phyloP scores from a whole-genome alignment of 1,140 invertebrate species.

The Trichonephila inaurata region DNA sequence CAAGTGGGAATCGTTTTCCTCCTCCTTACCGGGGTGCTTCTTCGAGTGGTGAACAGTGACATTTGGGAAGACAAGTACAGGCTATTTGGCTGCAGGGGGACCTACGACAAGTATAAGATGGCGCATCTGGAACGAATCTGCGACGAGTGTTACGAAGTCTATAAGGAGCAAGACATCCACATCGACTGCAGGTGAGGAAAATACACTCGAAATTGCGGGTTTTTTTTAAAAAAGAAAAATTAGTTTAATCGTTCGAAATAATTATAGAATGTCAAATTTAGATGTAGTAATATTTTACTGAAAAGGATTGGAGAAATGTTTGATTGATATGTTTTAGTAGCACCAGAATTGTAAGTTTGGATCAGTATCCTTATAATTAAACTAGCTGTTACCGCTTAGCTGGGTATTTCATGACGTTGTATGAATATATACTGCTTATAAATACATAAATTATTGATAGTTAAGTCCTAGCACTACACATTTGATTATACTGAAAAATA shows the following conservation, averaged over 20 bases:
- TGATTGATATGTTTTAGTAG: neutral
- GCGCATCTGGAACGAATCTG: slow-evolving; percentile 24
- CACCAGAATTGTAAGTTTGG: neutral
- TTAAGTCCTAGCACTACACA: no score
- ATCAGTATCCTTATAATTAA: neutral
- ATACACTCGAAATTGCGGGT: neutral
- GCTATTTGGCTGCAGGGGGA: neutral
- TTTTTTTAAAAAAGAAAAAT: neutral
- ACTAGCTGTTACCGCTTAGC: no score
- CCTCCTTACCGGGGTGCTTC: neutral
- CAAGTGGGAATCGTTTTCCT: no score
- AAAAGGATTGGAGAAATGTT: neutral
- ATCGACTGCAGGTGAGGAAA: neutral
- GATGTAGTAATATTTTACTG: neutral
- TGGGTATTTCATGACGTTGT: no score
- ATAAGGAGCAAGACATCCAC: slow-evolving; percentile 17
- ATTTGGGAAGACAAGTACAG: slow-evolving; percentile 5
- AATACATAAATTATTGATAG: no score
- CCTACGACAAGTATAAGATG: slow-evolving; percentile 37
- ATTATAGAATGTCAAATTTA: neutral
- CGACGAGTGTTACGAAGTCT: slow-evolving; percentile 40
- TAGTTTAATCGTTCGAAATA: neutral
- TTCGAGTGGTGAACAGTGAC: neutral
- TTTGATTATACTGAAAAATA: no score
- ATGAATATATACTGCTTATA: no score